Evolutionary conservation across 2,113 vertebrate species (phyloP), one percentile per base, ranked within the genome.

Genomic region (Oncorhynchus clarkii): DNA sequence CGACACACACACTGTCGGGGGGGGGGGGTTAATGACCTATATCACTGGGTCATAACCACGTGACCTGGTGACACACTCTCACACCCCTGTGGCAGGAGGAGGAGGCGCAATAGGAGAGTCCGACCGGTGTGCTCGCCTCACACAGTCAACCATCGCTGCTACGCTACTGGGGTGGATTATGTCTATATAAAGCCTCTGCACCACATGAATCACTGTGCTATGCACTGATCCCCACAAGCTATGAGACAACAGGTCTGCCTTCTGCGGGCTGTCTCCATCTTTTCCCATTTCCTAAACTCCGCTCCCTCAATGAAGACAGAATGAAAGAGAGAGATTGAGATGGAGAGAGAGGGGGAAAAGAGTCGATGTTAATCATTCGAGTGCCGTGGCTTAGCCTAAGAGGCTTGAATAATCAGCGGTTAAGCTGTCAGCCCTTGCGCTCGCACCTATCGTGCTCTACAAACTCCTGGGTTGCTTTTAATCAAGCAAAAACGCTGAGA

Each of bases 361-460:
- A 85, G 89, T 80, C 86, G 87, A 90, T 87, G 87, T 88, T 92
- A 86, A 83, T 93, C 91, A 91, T 81, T 86, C 85, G 80, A 89
- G 84, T 87, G 88, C 88, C 81, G 82, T 82, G 86, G 92, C 92
- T 93, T 92, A 93, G 87, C 75, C 80, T 92, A 92, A 93, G 92
- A 93, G 87, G 91, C 91, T 92, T 93, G 90, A 93, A 92, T 92
- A 93, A 92, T 93, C 93, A 92, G 89, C 87, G 83, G 88, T 92
- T 93, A 94, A 92, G 91, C 91, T 89, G 91, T 88, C 89, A 85
- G 87, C 81, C 81, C 83, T 84, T 89, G 80, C 75, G 83, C 85
- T 84, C 79, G 73, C 88, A 91, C 91, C 91, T 89, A 91, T 89
- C 80, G 81, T 77, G n/a, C 71, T 80, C 87, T 86, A 85, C 89